A percentile compares a stretch with the other conserved stretches of the same genome.
phyloP scores from a whole-genome alignment of 2,113 vertebrate genomes.

The Colaptes auratus region DNA sequence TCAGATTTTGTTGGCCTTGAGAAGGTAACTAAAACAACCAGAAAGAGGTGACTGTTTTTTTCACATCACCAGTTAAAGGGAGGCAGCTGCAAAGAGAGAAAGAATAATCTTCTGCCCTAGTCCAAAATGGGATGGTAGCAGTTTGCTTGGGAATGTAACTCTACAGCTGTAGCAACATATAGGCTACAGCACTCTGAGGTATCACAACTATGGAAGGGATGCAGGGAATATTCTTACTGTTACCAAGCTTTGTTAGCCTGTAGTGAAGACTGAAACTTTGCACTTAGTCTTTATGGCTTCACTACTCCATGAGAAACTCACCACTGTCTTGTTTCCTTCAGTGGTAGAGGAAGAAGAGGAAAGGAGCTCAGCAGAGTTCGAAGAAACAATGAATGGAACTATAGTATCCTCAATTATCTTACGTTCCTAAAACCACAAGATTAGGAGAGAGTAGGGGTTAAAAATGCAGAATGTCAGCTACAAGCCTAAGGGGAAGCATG shows the following conservation, averaged over 20 bases:
- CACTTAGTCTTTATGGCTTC: not conserved
- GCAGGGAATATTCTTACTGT: not conserved
- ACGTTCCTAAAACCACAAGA: conserved; percentile 80
- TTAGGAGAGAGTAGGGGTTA: not conserved
- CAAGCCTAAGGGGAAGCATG: not conserved
- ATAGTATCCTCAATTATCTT: conserved; percentile 95
- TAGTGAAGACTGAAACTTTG: not conserved
- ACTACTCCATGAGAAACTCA: conserved; percentile 22
- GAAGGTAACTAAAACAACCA: not conserved
- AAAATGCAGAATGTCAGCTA: not conserved
- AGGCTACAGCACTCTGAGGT: not conserved
- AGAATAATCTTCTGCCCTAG: not conserved
- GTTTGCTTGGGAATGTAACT: not conserved
- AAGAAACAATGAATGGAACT: conserved; percentile 85
- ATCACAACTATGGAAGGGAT: not conserved
- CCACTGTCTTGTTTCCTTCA: conserved; percentile 69
- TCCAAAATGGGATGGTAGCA: not conserved
- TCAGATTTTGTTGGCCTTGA: not conserved
- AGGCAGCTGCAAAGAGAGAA: not conserved
- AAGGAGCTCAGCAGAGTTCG: conserved; percentile 78
- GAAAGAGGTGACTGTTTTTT: not conserved
- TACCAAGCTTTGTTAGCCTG: not conserved
- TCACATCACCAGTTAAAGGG: not conserved
- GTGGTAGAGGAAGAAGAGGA: conserved; percentile 70
- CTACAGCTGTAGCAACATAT: not conserved